Percentiles rank a stretch among this genome's conserved stretches.
Evolutionary conservation across 1,140 invertebrate species (phyloP).

Genomic region (Nephotettix cincticeps): DNA sequence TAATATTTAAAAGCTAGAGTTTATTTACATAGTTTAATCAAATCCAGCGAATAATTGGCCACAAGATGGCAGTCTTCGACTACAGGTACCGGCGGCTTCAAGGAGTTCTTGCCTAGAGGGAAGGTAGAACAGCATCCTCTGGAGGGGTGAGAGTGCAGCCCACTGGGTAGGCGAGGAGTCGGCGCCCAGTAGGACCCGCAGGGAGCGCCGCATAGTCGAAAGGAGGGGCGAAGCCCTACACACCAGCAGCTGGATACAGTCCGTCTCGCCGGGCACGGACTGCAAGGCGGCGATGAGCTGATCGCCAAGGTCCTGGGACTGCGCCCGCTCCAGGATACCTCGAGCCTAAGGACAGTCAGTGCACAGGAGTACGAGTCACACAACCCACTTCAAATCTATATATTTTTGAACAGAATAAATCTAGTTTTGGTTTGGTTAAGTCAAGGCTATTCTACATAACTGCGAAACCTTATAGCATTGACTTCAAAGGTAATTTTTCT

Average conservation of each 20-base stretch:
- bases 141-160: slow-evolving; percentile 45
- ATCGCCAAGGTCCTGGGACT: slow-evolving; percentile 53
- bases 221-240: slow-evolving; percentile 77
- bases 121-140: slow-evolving; percentile 57
- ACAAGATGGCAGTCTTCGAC: slow-evolving; percentile 59
- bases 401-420: too few relatives aligned
- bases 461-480: too few relatives aligned
- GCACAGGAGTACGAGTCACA: too few relatives aligned
- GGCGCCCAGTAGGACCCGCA: slow-evolving; percentile 49
- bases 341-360: slow-evolving; percentile 24
- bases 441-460: too few relatives aligned
- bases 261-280: slow-evolving; percentile 56
- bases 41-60: slow-evolving; percentile 21
- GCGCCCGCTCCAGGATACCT: slow-evolving; percentile 16
- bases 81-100: slow-evolving; percentile 61
- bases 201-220: slow-evolving; percentile 66
- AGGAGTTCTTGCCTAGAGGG: slow-evolving; percentile 63
- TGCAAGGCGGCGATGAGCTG: slow-evolving; percentile 60
- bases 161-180: slow-evolving; percentile 37
- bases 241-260: slow-evolving; percentile 69
- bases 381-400: too few relatives aligned
- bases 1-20: too few relatives aligned
- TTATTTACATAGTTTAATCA: too few relatives aligned
- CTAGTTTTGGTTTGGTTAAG: too few relatives aligned
- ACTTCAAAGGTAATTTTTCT: too few relatives aligned